Evolutionary conservation across 2,888 invertebrate species (phyloP).

Genomic region (Amblyjoppa fuscipennis): DNA sequence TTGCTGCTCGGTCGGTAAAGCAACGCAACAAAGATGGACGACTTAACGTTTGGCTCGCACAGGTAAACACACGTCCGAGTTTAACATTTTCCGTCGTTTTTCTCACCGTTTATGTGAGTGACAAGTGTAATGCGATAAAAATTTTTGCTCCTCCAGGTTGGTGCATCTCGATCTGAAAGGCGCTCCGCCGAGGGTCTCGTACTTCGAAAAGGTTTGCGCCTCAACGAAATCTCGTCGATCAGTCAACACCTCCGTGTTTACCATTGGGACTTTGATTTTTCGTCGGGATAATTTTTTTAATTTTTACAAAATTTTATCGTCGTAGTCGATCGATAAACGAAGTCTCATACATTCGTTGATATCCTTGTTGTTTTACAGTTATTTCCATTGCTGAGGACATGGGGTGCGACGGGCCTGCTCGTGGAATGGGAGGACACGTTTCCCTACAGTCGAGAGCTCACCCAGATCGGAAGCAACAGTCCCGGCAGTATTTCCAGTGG

Average conservation of each 20-base stretch:
- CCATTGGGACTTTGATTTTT: conserved; percentile 2
- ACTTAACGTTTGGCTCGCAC: conserved; percentile 85
- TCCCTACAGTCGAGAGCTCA: conserved; percentile 90
- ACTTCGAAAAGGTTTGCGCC: conserved; percentile 86
- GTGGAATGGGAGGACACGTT: conserved; percentile 97
- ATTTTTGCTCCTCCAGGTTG: conserved; percentile 83
- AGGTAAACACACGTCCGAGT: conserved; percentile 82
- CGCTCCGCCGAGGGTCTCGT: conserved; percentile 89
- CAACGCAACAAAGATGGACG: conserved; percentile 83
- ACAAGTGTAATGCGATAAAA: conserved; percentile 63
- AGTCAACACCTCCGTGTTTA: conserved; percentile 24
- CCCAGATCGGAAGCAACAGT: conserved; percentile 87
- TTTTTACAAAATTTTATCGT: not conserved
- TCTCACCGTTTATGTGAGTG: conserved; percentile 55
- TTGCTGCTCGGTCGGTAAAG: conserved; percentile 7
- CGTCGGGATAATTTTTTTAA: not conserved
- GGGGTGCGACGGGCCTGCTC: conserved; percentile 93
- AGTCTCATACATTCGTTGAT: not conserved
- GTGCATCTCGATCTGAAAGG: conserved; percentile 92
- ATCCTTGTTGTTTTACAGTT: conserved; percentile 84
- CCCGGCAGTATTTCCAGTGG: conserved; percentile 84
- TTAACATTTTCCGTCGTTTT: conserved; percentile 48
- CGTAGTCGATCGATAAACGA: not conserved
- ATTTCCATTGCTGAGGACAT: conserved; percentile 88
- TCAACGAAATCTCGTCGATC: conserved; percentile 7